Evolutionary conservation across 2,888 invertebrate species (phyloP).

Genomic region (Emmelina monodactyla): DNA sequence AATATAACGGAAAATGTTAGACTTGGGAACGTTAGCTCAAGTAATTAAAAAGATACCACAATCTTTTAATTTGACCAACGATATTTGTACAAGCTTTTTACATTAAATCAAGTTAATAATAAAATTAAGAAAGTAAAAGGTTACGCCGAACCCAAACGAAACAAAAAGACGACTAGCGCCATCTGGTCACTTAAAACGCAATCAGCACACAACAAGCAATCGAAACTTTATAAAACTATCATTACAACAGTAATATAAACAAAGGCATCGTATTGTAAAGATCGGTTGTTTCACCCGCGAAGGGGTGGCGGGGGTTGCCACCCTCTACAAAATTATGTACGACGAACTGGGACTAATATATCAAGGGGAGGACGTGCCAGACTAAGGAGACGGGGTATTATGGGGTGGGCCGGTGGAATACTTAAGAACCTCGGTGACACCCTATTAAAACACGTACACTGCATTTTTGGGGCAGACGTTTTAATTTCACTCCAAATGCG

Average conservation of each 20-base stretch:
- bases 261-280: constrained; percentile 59
- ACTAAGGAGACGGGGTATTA: constrained; percentile 65
- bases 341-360: constrained; percentile 67
- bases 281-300: constrained; percentile 35
- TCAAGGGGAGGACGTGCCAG: constrained; percentile 65
- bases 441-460: constrained; percentile 64
- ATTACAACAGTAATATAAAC: constrained; percentile 48
- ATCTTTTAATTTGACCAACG: too few relatives aligned
- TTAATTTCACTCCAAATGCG: constrained; percentile 33
- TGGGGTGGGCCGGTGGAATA: constrained; percentile 61
- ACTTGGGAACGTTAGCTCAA: too few relatives aligned
- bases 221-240: neutral
- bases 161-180: too few relatives aligned
- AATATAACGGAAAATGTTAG: too few relatives aligned
- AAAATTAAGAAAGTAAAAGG: too few relatives aligned
- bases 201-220: too few relatives aligned
- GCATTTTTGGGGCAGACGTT: constrained; percentile 58
- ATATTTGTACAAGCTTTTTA: too few relatives aligned
- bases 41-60: too few relatives aligned
- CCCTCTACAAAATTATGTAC: constrained; percentile 66
- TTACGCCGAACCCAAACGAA: too few relatives aligned
- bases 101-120: too few relatives aligned
- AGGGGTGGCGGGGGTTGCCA: constrained; percentile 38
- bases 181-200: too few relatives aligned
- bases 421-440: constrained; percentile 65